Conservation (phyloP, 2,113 vertebrate species). For the Chionodraco myersi region DNA sequence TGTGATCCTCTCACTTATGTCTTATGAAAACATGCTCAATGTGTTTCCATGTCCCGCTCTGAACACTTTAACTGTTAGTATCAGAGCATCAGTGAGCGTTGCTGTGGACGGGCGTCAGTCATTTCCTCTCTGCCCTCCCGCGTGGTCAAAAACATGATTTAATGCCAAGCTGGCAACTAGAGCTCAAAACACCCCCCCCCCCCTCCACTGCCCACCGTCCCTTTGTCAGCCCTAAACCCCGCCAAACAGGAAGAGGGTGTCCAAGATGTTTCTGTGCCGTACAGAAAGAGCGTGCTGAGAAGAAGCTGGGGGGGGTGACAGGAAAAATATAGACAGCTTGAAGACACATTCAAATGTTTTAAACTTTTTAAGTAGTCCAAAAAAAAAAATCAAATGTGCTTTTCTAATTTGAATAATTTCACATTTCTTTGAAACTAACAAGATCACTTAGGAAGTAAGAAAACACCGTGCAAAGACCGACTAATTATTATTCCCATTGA, state of each 20-base stretch:
- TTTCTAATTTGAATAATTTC: too few relatives aligned
- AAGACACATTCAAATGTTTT: neutral
- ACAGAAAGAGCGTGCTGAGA: constrained; percentile 1
- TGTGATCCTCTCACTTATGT: too few relatives aligned
- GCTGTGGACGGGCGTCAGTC: constrained; percentile 19
- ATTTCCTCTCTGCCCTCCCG: constrained; percentile 47
- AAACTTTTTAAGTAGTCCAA: too few relatives aligned
- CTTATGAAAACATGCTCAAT: neutral
- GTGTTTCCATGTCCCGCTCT: constrained; percentile 11
- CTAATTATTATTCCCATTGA: too few relatives aligned
- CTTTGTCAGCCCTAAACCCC: constrained; percentile 68
- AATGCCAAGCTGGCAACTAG: constrained; percentile 66
- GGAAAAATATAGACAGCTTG: constrained; percentile 1
- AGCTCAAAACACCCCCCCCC: constrained; percentile 68
- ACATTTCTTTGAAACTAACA: too few relatives aligned
- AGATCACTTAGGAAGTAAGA: too few relatives aligned
- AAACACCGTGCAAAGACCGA: too few relatives aligned
- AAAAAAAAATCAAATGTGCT: too few relatives aligned
- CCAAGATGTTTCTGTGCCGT: constrained; percentile 40
- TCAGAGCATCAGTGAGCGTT: constrained; percentile 49
- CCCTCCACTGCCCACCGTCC: constrained; percentile 60
- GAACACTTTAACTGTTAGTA: constrained; percentile 9
- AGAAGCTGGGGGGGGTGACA: neutral
- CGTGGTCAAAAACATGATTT: constrained; percentile 77
- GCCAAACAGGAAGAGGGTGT: constrained; percentile 18